Conservation (phyloP, 92 coral and sea anemone species). For the Paragorgia papillata region DNA sequence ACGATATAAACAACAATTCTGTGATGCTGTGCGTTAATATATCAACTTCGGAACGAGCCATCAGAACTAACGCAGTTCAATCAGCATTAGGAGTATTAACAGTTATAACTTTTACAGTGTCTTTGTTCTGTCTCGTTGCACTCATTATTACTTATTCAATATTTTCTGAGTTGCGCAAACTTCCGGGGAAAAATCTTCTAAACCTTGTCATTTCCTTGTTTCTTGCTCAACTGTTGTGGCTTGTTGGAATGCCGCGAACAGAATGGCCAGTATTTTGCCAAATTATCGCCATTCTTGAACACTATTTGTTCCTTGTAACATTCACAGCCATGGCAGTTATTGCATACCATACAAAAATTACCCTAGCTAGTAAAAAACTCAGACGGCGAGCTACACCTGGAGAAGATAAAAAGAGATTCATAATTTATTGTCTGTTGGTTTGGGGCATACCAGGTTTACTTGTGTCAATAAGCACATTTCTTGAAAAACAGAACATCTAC, state of each 20-base stretch:
- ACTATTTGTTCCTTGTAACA: conserved; percentile 81
- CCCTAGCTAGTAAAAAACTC: conserved; percentile 65
- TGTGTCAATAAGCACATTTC: neutral
- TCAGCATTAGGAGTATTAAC: conserved; percentile 54
- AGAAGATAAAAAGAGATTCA: neutral
- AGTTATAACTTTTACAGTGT: conserved; percentile 64
- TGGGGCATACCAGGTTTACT: conserved; percentile 20
- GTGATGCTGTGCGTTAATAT: conserved; percentile 14
- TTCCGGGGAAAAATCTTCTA: conserved; percentile 93
- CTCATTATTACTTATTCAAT: conserved; percentile 69
- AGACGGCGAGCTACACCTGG: neutral
- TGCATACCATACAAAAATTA: conserved; percentile 81
- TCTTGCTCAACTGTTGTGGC: conserved; percentile 79
- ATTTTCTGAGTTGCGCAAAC: conserved; percentile 70
- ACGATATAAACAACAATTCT: conserved; percentile 25
- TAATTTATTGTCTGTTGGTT: conserved; percentile 3
- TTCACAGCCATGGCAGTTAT: conserved; percentile 84
- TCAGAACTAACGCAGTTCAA: neutral
- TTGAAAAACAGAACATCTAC: neutral
- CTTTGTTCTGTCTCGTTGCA: conserved; percentile 60
- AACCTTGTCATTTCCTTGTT: conserved; percentile 78
- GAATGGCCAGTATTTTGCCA: conserved; percentile 71
- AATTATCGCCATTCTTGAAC: conserved; percentile 63
- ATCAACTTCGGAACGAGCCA: neutral
- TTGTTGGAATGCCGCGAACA: conserved; percentile 79